Conservation (phyloP, 2,888 invertebrate species). For the Rhaphigaster nebulosa region DNA sequence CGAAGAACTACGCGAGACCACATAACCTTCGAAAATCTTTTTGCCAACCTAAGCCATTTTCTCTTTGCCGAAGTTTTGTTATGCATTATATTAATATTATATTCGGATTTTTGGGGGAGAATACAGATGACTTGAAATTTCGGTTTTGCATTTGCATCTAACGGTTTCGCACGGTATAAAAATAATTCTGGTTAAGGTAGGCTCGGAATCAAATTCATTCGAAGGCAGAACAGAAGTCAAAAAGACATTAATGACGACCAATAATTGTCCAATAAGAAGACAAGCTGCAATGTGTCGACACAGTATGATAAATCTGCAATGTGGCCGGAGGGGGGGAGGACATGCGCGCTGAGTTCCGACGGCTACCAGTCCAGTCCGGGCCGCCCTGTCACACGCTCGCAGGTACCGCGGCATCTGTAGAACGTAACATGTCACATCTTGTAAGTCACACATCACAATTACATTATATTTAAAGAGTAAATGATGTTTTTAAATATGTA, state of each 20-base stretch:
- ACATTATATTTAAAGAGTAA: neutral
- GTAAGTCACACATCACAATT: constrained; percentile 6
- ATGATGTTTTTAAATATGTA: neutral
- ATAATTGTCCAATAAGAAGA: constrained; percentile 35
- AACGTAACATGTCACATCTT: constrained; percentile 53
- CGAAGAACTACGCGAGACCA: too few species aligned
- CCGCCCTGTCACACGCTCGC: constrained; percentile 30
- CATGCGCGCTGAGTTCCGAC: neutral
- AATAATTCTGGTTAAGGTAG: neutral
- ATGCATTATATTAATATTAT: neutral
- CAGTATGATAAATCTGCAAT: constrained; percentile 37
- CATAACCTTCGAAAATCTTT: too few species aligned
- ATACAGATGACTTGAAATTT: too few species aligned
- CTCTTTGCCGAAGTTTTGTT: too few species aligned
- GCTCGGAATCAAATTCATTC: neutral
- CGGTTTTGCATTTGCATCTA: too few species aligned
- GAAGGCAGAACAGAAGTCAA: neutral
- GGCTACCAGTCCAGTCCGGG: constrained; percentile 49
- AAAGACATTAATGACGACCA: constrained; percentile 26
- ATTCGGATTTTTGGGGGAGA: too few species aligned
- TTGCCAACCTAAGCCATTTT: too few species aligned
- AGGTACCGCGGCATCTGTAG: neutral
- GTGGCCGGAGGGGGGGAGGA: neutral
- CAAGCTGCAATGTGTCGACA: constrained; percentile 29
- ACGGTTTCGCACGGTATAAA: too few species aligned